A percentile compares a stretch with the other conserved stretches of the same genome.
These are phyloP conservation scores for Cyphomyrus plagiostoma DNA, from an alignment of 2,113 vertebrate species.

Conservation along the genomic window DNA sequence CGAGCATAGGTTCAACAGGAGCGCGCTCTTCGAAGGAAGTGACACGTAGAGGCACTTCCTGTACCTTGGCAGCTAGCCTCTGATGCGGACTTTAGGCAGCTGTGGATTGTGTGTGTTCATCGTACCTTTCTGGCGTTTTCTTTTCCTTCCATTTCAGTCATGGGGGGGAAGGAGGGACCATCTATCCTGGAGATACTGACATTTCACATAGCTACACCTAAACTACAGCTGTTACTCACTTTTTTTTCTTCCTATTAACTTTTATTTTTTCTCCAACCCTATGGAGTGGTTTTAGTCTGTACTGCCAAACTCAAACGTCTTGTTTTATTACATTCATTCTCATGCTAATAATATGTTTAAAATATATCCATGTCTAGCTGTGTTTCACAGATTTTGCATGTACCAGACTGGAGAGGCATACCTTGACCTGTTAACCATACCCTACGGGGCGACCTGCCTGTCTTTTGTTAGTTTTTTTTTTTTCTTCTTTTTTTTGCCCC, in stretches of 20 bases:
- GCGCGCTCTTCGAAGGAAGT: constrained; percentile 61
- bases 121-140: constrained; percentile 47
- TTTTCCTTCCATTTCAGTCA: constrained; percentile 68
- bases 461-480: constrained; percentile 50
- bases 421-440: constrained; percentile 52
- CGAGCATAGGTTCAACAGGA: constrained; percentile 34
- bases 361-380: constrained; percentile 68
- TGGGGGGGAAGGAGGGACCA: constrained; percentile 46
- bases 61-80: constrained; percentile 78
- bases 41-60: constrained; percentile 56
- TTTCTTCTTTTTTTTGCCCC: constrained; percentile 41
- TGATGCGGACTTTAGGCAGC: constrained; percentile 57
- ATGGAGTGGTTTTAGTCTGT: constrained; percentile 57
- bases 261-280: constrained; percentile 25
- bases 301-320: constrained; percentile 63
- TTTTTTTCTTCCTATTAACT: constrained; percentile 9
- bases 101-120: constrained; percentile 38
- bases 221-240: constrained; percentile 44
- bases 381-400: constrained; percentile 74
- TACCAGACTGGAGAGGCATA: constrained; percentile 60
- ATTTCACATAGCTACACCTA: constrained; percentile 73
- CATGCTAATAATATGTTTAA: constrained; percentile 55
- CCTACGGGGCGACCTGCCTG: constrained; percentile 50
- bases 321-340: constrained; percentile 66
- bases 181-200: constrained; percentile 61